These are phyloP conservation scores for Desmodus rotundus DNA, from an alignment of 2,113 vertebrate species.

Conservation along the genomic window DNA sequence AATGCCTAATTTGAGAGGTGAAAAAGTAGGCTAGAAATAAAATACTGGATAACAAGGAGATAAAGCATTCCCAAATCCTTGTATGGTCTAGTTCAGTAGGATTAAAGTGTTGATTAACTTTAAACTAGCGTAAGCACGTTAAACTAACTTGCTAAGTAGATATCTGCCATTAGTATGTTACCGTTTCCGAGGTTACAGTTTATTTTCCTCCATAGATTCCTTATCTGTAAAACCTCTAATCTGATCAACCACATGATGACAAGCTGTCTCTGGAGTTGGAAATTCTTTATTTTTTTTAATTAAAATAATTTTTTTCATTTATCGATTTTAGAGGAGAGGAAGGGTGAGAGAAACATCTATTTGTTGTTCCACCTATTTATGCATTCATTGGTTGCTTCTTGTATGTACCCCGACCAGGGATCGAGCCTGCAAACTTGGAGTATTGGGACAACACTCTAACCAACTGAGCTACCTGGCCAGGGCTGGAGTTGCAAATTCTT, in stretches of 20 bases:
- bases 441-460: no score
- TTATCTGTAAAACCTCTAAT: conserved; percentile 28
- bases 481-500: background rate
- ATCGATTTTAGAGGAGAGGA: no score
- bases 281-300: background rate
- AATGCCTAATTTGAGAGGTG: background rate
- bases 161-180: background rate
- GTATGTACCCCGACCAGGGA: no score
- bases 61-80: background rate
- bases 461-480: no score
- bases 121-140: background rate
- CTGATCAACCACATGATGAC: background rate
- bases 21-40: background rate
- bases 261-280: background rate
- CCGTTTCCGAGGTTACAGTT: conserved; percentile 24
- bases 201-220: background rate
- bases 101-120: background rate
- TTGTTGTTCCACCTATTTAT: no score
- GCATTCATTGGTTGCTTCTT: no score
- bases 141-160: background rate
- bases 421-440: no score
- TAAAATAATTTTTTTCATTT: no score
- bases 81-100: background rate
- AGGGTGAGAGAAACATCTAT: no score
- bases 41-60: background rate